A percentile compares a stretch with the other conserved stretches of the same genome.
Evolutionary conservation across 2,113 vertebrate species (phyloP).

Genomic region (Thymallus thymallus): DNA sequence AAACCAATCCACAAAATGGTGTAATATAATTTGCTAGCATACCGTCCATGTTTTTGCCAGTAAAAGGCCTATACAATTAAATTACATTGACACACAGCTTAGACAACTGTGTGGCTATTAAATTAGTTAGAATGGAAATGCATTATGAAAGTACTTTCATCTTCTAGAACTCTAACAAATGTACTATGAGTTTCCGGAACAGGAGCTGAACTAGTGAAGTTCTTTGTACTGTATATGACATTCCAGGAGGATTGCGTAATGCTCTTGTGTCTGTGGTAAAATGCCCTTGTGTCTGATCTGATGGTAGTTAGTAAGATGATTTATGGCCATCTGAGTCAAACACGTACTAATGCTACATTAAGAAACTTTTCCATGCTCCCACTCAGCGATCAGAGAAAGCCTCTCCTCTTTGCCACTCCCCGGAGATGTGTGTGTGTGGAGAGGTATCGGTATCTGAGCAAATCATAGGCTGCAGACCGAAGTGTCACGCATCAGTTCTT

Average conservation of each 20-base stretch:
- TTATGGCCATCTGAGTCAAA: neutral
- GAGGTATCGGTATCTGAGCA: conserved; percentile 9
- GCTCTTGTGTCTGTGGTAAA: neutral
- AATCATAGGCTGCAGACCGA: conserved; percentile 7
- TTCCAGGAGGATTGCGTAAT: neutral
- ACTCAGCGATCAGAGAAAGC: conserved; percentile 4
- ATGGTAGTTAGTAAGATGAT: neutral
- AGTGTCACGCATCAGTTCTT: conserved; percentile 37
- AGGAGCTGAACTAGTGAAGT: neutral
- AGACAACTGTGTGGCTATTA: too few species aligned
- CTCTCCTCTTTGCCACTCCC: conserved; percentile 11
- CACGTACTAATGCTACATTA: conserved; percentile 28
- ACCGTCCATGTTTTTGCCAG: too few species aligned
- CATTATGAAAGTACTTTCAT: neutral
- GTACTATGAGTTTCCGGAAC: neutral
- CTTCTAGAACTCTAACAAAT: neutral
- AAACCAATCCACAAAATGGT: too few species aligned
- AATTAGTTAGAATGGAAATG: neutral
- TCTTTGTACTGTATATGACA: neutral
- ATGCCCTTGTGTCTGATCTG: neutral
- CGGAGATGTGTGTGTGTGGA: conserved; percentile 2
- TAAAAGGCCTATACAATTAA: too few species aligned
- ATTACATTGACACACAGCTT: too few species aligned
- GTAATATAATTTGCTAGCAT: too few species aligned
- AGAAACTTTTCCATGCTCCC: neutral